Base-by-base conservation (phyloP, 30 jellyfish, hydroid and myxozoan genomes). In the Turritopsis dohrnii region DNA sequence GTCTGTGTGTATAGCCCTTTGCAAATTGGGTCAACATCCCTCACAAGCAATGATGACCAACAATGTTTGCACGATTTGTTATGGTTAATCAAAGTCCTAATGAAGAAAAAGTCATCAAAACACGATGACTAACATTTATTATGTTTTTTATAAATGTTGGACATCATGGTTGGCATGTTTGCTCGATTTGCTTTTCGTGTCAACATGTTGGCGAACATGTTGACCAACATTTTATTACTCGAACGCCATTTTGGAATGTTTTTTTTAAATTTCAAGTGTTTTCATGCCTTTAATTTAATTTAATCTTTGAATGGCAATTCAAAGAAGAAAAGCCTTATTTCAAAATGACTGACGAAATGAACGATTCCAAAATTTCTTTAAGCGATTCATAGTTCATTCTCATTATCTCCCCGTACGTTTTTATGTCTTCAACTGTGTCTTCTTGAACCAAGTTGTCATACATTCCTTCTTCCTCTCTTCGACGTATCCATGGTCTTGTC, bases 371-470 rank as follows among this genome's bases (percentile, higher is more conserved):
- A 26, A 66, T 66, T 66, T 66, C 16, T 66, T 66, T 66, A 7
- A 66, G 17, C 76, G 76, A 66, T 66, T 66, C 76, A 66, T 66
- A 66, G 76, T 66, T 66, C 29, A 66, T 66, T 66, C 76, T 66
- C 29, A 66, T 66, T 17, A 66, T 66, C 29, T 66, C 76, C 29
- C 29, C 17, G 76, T 66, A 66, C 8, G 76, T 17, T 66, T 66
- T 66, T 66, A 17, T 66, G 29, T 66, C 76, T 26, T 21, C 76
- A 66, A 66, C 76, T 26, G 17, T 1, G 27, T 3, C 8, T 17
- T 66, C 76, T 26, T 66, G 76, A 9, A 66, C 76, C 8, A 66
- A 17, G 76, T 66, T 66, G 29, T 7, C 27, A 66, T 66, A 66
- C 76, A 66, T 66, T 26, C 76, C 76, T 66, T 66, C 76, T 26